Evolutionary conservation across 2,113 vertebrate genomes (phyloP).

Genomic region (Hydrolagus affinis): DNA sequence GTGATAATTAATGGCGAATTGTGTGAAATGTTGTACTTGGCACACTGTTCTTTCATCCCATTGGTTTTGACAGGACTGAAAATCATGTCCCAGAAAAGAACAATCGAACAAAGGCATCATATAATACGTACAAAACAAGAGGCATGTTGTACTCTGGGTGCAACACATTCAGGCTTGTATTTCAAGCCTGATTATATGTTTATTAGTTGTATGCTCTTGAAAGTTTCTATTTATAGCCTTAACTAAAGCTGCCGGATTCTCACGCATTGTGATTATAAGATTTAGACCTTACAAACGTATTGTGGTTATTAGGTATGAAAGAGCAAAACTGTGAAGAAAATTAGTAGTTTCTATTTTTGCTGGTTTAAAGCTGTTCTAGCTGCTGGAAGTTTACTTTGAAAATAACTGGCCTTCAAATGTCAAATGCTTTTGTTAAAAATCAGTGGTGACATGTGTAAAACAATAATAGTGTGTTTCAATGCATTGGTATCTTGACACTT

Average conservation of each 20-base stretch:
- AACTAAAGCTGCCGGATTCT: background rate
- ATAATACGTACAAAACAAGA: background rate
- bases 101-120: background rate
- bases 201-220: background rate
- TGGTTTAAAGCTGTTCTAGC: too few species aligned
- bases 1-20: too few species aligned
- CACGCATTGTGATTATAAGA: background rate
- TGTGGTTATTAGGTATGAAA: background rate
- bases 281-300: background rate
- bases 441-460: too few species aligned
- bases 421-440: background rate
- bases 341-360: background rate
- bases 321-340: background rate
- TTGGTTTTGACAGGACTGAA: too few species aligned
- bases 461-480: too few species aligned
- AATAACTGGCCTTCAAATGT: background rate
- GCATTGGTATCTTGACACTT: too few species aligned
- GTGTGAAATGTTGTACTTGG: too few species aligned
- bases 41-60: too few species aligned
- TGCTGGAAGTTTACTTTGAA: background rate
- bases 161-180: background rate
- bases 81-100: too few species aligned
- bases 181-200: background rate
- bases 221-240: background rate
- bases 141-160: background rate